phyloP scores from a whole-genome alignment of 2,797 vertebrate species.

The Synaphobranchus kaupii region DNA sequence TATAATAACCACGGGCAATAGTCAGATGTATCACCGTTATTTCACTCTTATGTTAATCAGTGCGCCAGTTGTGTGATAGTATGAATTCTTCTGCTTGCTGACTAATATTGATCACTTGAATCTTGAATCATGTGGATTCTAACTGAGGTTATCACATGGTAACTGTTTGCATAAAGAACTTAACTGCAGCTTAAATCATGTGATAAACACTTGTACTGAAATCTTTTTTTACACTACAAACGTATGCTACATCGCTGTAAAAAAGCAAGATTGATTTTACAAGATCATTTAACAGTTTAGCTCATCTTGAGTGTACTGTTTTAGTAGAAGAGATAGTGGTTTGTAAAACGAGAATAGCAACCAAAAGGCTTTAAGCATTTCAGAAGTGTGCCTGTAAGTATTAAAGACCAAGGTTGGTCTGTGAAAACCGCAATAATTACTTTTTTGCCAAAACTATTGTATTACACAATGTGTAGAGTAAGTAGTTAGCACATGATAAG shows the following conservation, averaged over 20 bases:
- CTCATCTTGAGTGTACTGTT: background rate
- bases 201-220: constrained; percentile 15
- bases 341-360: constrained; percentile 15
- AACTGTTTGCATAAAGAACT: background rate
- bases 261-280: background rate
- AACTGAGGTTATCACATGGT: background rate
- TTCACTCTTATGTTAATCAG: background rate
- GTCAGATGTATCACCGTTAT: background rate
- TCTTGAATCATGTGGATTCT: background rate
- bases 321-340: background rate
- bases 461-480: constrained; percentile 44
- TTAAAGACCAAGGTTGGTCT: constrained; percentile 34
- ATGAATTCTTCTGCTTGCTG: background rate
- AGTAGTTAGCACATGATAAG: constrained; percentile 35
- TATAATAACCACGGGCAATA: background rate
- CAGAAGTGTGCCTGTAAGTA: constrained; percentile 37
- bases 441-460: constrained; percentile 48
- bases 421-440: constrained; percentile 23
- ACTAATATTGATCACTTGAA: constrained; percentile 2
- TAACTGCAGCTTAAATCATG: background rate
- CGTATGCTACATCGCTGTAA: background rate
- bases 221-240: constrained; percentile 13
- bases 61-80: background rate
- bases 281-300: constrained; percentile 4
- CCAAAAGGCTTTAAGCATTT: constrained; percentile 45